These are phyloP conservation scores for Drosophila lacertosa DNA, from an alignment of 1,140 invertebrate genomes.

Conservation along the genomic window DNA sequence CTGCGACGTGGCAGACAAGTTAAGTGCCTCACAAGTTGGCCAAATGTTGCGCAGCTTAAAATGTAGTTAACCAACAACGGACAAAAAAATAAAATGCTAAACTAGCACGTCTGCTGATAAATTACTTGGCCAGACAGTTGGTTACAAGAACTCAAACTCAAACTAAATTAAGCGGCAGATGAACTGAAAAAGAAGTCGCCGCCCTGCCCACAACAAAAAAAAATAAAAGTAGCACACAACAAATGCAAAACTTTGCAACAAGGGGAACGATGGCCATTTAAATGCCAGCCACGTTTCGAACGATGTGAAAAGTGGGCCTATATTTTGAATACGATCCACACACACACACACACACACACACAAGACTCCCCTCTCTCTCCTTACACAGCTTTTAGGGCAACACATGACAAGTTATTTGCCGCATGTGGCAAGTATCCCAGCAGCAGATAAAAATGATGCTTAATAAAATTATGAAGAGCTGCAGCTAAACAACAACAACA, in stretches of 20 bases:
- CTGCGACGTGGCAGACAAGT: conserved; percentile 21
- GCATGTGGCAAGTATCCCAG: conserved; percentile 58
- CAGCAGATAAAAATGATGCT: conserved; percentile 34
- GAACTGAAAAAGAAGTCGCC: conserved; percentile 47
- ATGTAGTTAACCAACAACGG: conserved; percentile 40
- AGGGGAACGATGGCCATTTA: conserved; percentile 37
- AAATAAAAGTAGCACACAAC: conserved; percentile 8
- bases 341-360: conserved; percentile 2
- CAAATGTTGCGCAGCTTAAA: conserved; percentile 57
- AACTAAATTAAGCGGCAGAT: conserved; percentile 64
- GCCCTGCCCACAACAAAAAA: neutral
- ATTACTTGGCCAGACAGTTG: conserved; percentile 17
- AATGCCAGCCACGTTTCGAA: conserved; percentile 68
- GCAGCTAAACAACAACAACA: conserved; percentile 3
- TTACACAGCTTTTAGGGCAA: conserved; percentile 2
- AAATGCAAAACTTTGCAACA: conserved; percentile 43
- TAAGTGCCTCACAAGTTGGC: conserved; percentile 57
- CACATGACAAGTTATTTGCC: conserved; percentile 50
- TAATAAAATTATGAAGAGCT: conserved; percentile 70
- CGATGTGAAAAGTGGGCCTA: conserved; percentile 65
- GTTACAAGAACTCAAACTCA: conserved; percentile 39
- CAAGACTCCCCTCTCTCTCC: neutral
- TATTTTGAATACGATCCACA: conserved; percentile 25
- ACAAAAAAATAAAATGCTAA: conserved; percentile 18
- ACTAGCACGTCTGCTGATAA: conserved; percentile 51